phyloP scores from a whole-genome alignment of 1,140 invertebrate species.

The Drosophila suzukii region DNA sequence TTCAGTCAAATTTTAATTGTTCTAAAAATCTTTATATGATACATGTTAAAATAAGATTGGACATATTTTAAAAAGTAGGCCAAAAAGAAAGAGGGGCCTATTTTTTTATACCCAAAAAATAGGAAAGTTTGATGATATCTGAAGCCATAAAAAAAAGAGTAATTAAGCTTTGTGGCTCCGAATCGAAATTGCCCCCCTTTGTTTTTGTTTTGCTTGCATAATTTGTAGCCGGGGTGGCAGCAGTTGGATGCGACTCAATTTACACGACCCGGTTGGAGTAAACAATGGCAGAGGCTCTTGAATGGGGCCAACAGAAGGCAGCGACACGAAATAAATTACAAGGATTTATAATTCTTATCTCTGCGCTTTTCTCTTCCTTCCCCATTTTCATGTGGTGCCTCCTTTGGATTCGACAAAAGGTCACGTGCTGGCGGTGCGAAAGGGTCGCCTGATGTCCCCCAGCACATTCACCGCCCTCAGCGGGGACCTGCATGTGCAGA shows the following conservation, averaged over 20 bases:
- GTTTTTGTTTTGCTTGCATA: slow-evolving; percentile 45
- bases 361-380: slow-evolving; percentile 5
- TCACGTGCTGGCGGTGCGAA: slow-evolving; percentile 83
- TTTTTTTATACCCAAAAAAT: background rate
- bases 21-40: too few species aligned
- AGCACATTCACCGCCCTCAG: slow-evolving; percentile 87
- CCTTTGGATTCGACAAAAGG: slow-evolving; percentile 66
- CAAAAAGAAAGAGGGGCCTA: background rate
- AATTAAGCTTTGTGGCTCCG: background rate
- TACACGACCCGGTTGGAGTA: slow-evolving; percentile 36
- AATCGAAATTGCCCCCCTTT: background rate
- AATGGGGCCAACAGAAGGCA: slow-evolving; percentile 20
- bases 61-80: background rate
- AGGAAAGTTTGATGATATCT: background rate
- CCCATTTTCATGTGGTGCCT: slow-evolving; percentile 23
- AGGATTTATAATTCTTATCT: slow-evolving; percentile 79
- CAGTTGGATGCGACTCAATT: slow-evolving; percentile 48
- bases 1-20: too few species aligned
- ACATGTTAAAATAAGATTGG: too few species aligned
- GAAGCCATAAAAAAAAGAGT: background rate
- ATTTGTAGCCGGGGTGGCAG: slow-evolving; percentile 27
- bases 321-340: slow-evolving; percentile 75
- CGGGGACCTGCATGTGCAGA: slow-evolving; percentile 87
- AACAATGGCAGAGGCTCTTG: slow-evolving; percentile 40
- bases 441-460: slow-evolving; percentile 84